Evolutionary conservation across 2,797 vertebrate genomes (phyloP).

Genomic region (Thripadectes ignobilis): DNA sequence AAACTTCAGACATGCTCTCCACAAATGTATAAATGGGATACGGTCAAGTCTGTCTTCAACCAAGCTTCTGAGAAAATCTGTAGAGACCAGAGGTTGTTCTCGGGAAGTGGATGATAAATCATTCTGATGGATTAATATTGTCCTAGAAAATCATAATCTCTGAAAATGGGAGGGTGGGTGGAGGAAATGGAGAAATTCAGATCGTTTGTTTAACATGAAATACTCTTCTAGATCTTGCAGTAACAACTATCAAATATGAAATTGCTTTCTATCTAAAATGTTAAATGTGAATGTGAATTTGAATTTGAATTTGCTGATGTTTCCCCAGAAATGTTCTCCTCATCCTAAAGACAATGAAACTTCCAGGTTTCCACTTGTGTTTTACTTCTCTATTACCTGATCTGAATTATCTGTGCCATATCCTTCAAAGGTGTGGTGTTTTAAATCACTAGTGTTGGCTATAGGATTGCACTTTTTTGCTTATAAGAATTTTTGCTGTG

Average conservation of each 20-base stretch:
- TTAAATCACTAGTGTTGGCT: neutral
- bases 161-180: neutral
- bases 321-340: neutral
- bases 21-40: neutral
- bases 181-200: neutral
- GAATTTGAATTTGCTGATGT: neutral
- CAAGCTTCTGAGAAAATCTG: neutral
- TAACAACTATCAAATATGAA: neutral
- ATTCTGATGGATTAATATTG: neutral
- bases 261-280: rapidly evolving
- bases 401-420: neutral
- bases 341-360: neutral
- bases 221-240: neutral
- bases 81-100: neutral
- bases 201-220: neutral
- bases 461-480: neutral
- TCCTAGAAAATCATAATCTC: neutral
- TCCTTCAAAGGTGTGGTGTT: neutral
- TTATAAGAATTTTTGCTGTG: neutral
- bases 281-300: neutral
- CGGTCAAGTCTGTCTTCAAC: neutral
- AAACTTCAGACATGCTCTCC: neutral
- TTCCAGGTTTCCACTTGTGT: neutral
- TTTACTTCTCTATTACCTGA: neutral
- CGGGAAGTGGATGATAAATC: neutral